Base-by-base conservation (phyloP, 2,113 vertebrate species). In the Ophiodon elongatus region DNA sequence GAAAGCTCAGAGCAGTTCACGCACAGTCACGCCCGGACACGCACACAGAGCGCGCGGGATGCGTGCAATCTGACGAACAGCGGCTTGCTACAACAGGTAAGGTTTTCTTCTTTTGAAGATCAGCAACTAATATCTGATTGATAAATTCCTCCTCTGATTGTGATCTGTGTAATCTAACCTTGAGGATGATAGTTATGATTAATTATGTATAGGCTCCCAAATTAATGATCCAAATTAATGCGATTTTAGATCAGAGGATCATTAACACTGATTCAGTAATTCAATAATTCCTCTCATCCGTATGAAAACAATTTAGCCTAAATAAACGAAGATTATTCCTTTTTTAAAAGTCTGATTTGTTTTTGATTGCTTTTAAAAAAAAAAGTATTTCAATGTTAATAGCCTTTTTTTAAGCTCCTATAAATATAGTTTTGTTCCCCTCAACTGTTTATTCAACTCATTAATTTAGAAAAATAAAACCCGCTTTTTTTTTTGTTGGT, bases 1-100 rank as follows among this genome's bases (percentile, higher is more conserved):
- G 60, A 88, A 35, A 71, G 15, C 80, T 69, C 75, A 75, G 62
- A 50, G 37, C 77, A 81, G 50, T 37, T 73, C 80, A 74, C 90
- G 77, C 76, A 84, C 72, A 78, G 62, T 60, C 62, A 85, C 86
- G 83, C 73, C 87, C 85, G 45, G 69, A 85, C 76, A 81, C 80
- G 62, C 81, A 76, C 76, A 76, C 21, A 81, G 77, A 67, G 77
- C 70, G 70, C 84, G 82, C 86, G 92, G 91, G 80, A 92, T 93
- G 92, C 13, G 45, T 74, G 80, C 79, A 21, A 76, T 85, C 76
- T 91, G 79, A 93, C 69, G 47, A 57, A 79, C 83, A 31, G 57
- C 71, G 57, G 6, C 62, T 81, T 62, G 19, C 64, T 45, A 85
- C 73, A 86, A 83, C 86, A 93, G 88, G 92, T 93, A 87, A 83